Conservation (phyloP, 2,113 vertebrate species). For the Panthera uncia region DNA sequence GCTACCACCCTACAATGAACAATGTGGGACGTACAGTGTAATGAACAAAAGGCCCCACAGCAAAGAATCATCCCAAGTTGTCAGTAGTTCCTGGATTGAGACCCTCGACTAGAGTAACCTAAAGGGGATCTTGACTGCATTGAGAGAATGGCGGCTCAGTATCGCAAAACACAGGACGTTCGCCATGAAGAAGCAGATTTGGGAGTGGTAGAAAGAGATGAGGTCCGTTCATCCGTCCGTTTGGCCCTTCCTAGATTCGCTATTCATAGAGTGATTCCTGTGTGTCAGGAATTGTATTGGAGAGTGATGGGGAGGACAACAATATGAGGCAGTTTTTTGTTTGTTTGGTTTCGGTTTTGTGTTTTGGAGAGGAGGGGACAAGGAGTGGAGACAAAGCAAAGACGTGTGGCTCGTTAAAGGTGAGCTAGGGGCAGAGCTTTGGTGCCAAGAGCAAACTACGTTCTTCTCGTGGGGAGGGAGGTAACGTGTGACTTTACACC, state of each 20-base stretch:
- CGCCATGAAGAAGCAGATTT: not conserved
- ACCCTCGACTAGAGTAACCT: not conserved
- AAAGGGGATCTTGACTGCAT: not conserved
- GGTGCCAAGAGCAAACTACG: not conserved
- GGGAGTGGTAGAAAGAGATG: not conserved
- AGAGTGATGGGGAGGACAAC: not conserved
- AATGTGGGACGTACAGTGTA: too few relatives aligned
- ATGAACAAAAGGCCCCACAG: not conserved
- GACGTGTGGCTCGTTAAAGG: not conserved
- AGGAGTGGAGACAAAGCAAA: not conserved
- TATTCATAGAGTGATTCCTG: not conserved
- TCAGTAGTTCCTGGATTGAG: too few relatives aligned
- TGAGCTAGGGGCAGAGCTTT: not conserved
- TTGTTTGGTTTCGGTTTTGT: not conserved
- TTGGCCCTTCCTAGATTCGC: not conserved
- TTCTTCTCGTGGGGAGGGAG: not conserved
- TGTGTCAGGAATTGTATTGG: not conserved
- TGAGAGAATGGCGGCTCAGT: not conserved
- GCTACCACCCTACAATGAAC: rapidly evolving
- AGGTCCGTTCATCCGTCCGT: not conserved
- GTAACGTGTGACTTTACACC: not conserved
- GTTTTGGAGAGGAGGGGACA: not conserved
- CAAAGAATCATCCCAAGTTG: too few relatives aligned
- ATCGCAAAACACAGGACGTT: not conserved
- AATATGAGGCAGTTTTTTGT: not conserved